Base-by-base conservation (phyloP, 1,140 invertebrate species). In the Copidosoma floridanum region DNA sequence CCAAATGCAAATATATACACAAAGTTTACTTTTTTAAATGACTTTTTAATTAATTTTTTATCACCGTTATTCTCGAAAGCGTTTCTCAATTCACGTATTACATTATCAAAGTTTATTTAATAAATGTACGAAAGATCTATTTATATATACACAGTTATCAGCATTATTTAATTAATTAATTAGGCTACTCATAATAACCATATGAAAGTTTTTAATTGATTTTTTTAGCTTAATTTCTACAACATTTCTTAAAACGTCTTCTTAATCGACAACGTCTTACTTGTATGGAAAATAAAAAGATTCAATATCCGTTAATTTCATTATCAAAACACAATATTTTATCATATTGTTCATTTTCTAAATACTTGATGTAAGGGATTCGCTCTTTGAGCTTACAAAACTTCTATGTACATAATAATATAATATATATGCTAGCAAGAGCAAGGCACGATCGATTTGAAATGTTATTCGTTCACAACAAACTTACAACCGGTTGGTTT, bases 371-470 rank as follows among this genome's bases (percentile, higher is more conserved):
- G 24, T n/a, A n/a, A n/a, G n/a, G n/a, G n/a, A n/a, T n/a, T n/a
- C 7, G 59, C 52, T 62, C 53, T 32, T 26, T 5, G 52, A 61
- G 53, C 47, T 56, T 62, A 62, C 53, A 56, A 62, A 61, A 62
- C 37, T 56, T 44, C 51, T 62, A 62, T 62, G 43, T 62, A 62
- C 60, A 62, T 7, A 61, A 35, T 56, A 47, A 56, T 44, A 51
- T 61, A 53, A 40, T 48, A 37, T 56, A 55, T 43, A 16, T 61
- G 46, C 53, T 61, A 56, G 46, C 53, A 56, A 62, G 46, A 62
- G 60, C 60, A 62, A 62, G 60, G 60, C 60, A 62, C 60, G 52
- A 57, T 62, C 47, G 40, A 62, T 56, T 62, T 62, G 46, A 62
- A 57, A 56, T 57, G 52, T 62, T 24, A 50, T 61, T 60, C 40